phyloP scores from a whole-genome alignment of 2,113 vertebrate species.

The Taxidea taxus region DNA sequence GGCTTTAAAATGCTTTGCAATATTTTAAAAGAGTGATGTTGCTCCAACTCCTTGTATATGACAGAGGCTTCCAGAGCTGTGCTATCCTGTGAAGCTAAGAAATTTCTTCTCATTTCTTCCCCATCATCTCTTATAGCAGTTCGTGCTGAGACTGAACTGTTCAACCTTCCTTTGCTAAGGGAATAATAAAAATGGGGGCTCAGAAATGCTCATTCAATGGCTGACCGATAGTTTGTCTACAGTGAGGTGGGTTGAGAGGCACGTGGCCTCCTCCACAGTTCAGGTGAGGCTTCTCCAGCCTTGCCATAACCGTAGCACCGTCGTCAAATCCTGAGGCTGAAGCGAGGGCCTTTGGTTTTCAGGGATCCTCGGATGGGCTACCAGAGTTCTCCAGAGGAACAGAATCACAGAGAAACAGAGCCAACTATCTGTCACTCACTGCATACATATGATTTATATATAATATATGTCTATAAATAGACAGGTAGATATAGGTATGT shows the following conservation, averaged over 20 bases:
- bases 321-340: not conserved
- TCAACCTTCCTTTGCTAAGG: slow-evolving; percentile 1
- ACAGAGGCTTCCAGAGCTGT: not conserved
- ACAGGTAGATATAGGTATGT: not conserved
- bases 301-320: not conserved
- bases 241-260: not conserved
- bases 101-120: slow-evolving; percentile 38
- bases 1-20: not conserved
- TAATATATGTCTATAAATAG: not conserved
- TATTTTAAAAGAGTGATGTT: not conserved
- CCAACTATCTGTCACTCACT: not conserved
- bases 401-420: not conserved
- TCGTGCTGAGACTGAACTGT: not conserved
- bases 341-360: not conserved
- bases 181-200: slow-evolving; percentile 13
- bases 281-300: not conserved
- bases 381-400: not conserved
- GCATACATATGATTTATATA: too few species aligned
- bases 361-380: not conserved
- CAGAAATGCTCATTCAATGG: not conserved
- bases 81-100: not conserved
- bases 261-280: not conserved
- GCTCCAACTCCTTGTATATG: not conserved
- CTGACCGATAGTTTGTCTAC: not conserved
- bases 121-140: not conserved